Evolutionary conservation across 2,113 vertebrate genomes (phyloP), one percentile per base, ranked within the genome.

Genomic region (Pangasianodon hypophthalmus): DNA sequence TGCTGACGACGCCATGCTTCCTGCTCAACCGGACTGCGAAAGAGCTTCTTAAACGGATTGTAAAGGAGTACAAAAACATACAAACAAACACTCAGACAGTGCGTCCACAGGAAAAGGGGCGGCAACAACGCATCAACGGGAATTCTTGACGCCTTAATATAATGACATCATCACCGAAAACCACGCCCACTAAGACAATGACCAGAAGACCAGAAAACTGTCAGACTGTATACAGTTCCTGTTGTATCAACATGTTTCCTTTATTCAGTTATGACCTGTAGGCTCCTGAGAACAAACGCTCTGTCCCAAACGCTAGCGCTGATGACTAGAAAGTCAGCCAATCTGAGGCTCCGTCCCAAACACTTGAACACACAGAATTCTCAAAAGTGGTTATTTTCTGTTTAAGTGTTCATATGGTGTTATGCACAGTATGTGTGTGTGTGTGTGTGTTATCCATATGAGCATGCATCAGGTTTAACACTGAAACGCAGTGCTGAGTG

Each of bases 181-280:
- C 94, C 94, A 90, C 91, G 92, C 93, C 91, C 91, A 92, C 92
- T 94, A 93, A 92, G 83, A 92, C 94, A 93, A 93, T 92, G 88
- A 83, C 93, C 94, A 94, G 94, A 95, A 96, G 96, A 97, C 96
- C 96, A 96, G 94, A 95, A 96, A 96, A 96, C 96, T 96, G 96
- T 96, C 14, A 92, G 95, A 95, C 95, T 95, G 94, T 95, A 94
- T 92, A 92, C 92, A 94, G 93, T 86, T 88, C 48, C 89, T 91
- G 87, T 91, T 93, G 92, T 93, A 95, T 94, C 94, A 93, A 94
- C 95, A 97, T 95, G 96, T 81, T 82, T 54, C 32, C 10, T 80
- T 93, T 95, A 95, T 37, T 54, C 48, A 21, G n/a, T 56, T 83
- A 54, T 37, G 50, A 83, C n/a, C 32, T 4, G 3, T 56, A 58